phyloP scores from a whole-genome alignment of 2,888 invertebrate genomes.

The Glyphotaelius pellucidus region DNA sequence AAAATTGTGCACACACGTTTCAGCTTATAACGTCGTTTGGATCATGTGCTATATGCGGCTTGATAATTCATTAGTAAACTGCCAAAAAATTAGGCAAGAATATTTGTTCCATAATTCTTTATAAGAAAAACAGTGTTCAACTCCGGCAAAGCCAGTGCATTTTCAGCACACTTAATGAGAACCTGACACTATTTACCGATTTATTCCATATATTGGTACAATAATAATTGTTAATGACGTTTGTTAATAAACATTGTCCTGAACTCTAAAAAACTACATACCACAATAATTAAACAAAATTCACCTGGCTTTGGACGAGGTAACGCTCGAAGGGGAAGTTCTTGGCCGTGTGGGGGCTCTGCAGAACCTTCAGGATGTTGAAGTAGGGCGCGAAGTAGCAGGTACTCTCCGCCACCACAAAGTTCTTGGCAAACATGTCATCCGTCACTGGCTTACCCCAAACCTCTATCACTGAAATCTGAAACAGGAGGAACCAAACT shows the following conservation, averaged over 20 bases:
- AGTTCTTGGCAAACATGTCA: constrained; percentile 11
- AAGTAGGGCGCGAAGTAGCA: background rate
- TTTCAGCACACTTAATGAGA: background rate
- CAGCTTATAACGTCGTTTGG: too few species aligned
- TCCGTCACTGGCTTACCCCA: background rate
- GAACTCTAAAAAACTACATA: background rate
- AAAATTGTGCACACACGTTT: background rate
- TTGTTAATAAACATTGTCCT: background rate
- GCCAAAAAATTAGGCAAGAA: background rate
- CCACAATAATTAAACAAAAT: background rate
- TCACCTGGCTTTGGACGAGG: constrained; percentile 75
- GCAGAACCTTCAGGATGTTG: background rate
- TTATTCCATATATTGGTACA: background rate
- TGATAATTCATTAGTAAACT: background rate
- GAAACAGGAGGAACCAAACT: background rate
- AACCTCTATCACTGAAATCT: background rate
- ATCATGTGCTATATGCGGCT: background rate
- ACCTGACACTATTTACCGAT: background rate
- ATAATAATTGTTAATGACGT: background rate
- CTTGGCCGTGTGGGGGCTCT: background rate
- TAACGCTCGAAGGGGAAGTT: constrained; percentile 3
- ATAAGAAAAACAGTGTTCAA: background rate
- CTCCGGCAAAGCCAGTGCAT: background rate
- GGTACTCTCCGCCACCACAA: background rate
- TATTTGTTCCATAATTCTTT: background rate